Conservation (phyloP, 2,888 invertebrate species). For the Drosophila hamatofila region DNA sequence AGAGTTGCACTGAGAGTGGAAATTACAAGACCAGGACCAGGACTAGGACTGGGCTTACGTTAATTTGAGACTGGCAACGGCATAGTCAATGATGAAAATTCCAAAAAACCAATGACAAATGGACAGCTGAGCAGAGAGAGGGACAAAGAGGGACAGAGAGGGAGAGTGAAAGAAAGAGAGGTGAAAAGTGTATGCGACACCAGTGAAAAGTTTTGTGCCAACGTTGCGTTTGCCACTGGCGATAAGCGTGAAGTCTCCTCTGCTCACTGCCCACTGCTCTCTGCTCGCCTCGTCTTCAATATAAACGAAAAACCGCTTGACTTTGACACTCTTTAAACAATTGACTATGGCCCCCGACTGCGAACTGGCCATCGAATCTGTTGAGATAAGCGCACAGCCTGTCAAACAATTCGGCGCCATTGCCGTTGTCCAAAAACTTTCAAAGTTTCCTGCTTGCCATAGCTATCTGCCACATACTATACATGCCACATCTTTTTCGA, state of each 20-base stretch:
- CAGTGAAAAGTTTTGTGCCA: constrained; percentile 70
- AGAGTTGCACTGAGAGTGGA: constrained; percentile 5
- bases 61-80: constrained; percentile 2
- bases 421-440: constrained; percentile 47
- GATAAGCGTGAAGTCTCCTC: constrained; percentile 52
- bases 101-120: constrained; percentile 3
- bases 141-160: not conserved
- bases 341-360: constrained; percentile 51
- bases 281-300: constrained; percentile 8
- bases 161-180: not conserved
- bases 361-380: constrained; percentile 57
- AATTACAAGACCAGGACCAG: constrained; percentile 34
- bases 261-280: not conserved
- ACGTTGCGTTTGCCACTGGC: constrained; percentile 73
- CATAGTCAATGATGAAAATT: constrained; percentile 8
- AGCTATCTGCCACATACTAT: constrained; percentile 11
- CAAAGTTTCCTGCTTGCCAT: constrained; percentile 34
- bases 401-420: constrained; percentile 58
- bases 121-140: not conserved
- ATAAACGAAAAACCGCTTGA: constrained; percentile 64
- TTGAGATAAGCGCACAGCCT: constrained; percentile 68
- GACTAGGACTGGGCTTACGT: not conserved
- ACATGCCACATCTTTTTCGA: constrained; percentile 10
- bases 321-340: constrained; percentile 80
- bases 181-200: constrained; percentile 52